These are phyloP conservation scores for Brachionus manjavacas DNA, from an alignment of 1,140 invertebrate species.

Conservation along the genomic window DNA sequence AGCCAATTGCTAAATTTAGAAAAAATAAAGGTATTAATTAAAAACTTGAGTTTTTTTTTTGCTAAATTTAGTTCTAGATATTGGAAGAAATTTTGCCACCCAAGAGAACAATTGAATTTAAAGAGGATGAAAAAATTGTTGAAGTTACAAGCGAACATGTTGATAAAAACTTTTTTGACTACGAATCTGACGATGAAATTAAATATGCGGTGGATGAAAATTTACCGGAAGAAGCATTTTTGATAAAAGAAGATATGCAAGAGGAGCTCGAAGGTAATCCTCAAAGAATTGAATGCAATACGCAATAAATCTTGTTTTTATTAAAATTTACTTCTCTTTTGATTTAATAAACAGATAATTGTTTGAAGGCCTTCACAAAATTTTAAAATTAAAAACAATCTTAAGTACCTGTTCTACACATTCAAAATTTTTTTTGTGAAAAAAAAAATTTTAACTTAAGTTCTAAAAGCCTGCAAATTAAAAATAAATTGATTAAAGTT, in stretches of 20 bases:
- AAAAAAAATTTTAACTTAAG: too few species aligned
- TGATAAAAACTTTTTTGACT: neutral
- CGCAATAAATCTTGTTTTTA: neutral
- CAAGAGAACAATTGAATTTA: neutral
- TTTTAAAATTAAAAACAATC: too few species aligned
- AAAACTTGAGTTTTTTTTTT: neutral
- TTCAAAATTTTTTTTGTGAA: too few species aligned
- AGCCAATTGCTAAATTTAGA: neutral
- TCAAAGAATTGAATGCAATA: conserved; percentile 2
- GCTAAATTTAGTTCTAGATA: neutral
- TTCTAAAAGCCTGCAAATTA: too few species aligned
- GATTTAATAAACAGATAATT: neutral
- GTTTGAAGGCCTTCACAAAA: too few species aligned
- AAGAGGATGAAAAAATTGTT: neutral
- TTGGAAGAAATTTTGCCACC: conserved; percentile 1
- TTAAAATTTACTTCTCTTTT: neutral
- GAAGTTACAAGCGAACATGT: conserved; percentile 18
- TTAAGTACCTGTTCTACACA: too few species aligned
- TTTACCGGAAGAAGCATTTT: conserved; percentile 17
- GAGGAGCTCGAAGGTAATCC: neutral
- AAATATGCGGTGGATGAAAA: conserved; percentile 1
- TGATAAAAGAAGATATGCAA: neutral
- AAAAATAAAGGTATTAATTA: neutral
- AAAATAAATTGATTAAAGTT: too few species aligned
- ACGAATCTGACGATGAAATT: neutral